A percentile compares a stretch with the other conserved stretches of the same genome.
These are phyloP conservation scores for Micromys minutus DNA, from an alignment of 2,113 vertebrate genomes.

Conservation along the genomic window DNA sequence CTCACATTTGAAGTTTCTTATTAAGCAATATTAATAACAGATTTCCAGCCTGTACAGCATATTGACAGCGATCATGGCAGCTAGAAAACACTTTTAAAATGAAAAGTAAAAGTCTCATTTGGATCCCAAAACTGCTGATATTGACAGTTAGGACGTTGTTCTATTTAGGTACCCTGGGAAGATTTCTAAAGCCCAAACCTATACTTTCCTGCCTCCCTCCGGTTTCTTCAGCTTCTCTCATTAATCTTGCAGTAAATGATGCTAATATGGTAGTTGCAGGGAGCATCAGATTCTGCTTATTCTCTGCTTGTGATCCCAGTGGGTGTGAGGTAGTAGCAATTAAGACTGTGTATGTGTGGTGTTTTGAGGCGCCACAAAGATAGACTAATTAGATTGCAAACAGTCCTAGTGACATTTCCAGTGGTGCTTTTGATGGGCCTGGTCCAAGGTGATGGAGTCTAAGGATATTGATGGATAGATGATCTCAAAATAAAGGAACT, in stretches of 20 bases:
- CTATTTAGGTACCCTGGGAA: not conserved
- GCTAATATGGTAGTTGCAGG: slow-evolving; percentile 63
- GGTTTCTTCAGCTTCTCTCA: slow-evolving; percentile 69
- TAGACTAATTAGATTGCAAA: slow-evolving; percentile 74
- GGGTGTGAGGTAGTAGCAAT: slow-evolving; percentile 73
- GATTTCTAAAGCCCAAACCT: slow-evolving; percentile 22
- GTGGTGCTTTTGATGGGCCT: slow-evolving; percentile 51
- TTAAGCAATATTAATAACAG: not conserved
- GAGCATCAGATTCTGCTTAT: slow-evolving; percentile 60
- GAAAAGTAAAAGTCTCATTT: not conserved
- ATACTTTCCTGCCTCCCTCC: slow-evolving; percentile 34
- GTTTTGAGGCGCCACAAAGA: slow-evolving; percentile 56
- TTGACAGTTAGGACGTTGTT: slow-evolving; percentile 7
- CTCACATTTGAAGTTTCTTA: not conserved
- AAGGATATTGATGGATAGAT: slow-evolving; percentile 42
- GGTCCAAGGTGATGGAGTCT: slow-evolving; percentile 56
- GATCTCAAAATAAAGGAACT: slow-evolving; percentile 1
- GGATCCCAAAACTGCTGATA: not conserved
- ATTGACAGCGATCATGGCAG: not conserved
- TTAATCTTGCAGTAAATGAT: slow-evolving; percentile 79
- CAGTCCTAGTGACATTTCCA: slow-evolving; percentile 62
- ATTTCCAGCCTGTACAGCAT: not conserved
- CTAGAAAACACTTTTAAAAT: not conserved
- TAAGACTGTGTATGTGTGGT: slow-evolving; percentile 58
- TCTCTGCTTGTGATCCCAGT: slow-evolving; percentile 76